A percentile compares a stretch with the other conserved stretches of the same genome.
Conservation (phyloP, 2,797 vertebrate genomes). For the Hydrocynus forskahlii region DNA sequence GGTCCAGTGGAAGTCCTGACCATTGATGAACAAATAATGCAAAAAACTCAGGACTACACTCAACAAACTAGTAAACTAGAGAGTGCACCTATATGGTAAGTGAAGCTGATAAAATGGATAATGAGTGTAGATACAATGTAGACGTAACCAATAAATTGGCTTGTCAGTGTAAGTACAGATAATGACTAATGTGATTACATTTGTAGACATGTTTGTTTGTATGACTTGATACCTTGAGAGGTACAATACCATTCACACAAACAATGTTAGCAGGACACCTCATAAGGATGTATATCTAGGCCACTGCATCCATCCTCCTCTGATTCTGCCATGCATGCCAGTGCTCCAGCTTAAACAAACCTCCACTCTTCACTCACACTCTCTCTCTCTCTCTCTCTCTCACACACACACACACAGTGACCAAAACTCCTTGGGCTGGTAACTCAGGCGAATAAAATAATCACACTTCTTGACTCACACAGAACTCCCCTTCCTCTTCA, state of each 20-base stretch:
- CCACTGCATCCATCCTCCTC: constrained; percentile 31
- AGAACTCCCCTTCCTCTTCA: constrained; percentile 17
- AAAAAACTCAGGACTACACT: too few species aligned
- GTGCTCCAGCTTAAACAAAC: constrained; percentile 50
- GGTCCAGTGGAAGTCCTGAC: too few species aligned
- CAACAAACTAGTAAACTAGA: too few species aligned
- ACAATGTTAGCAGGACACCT: constrained; percentile 25
- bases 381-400: too few species aligned
- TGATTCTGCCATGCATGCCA: constrained; percentile 44
- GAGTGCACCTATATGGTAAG: too few species aligned
- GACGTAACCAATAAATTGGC: too few species aligned
- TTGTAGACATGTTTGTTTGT: constrained; percentile 7
- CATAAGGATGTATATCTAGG: constrained; percentile 43
- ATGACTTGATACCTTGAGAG: background rate
- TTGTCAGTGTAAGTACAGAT: too few species aligned
- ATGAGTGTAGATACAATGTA: too few species aligned
- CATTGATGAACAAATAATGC: too few species aligned
- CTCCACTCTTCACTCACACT: constrained; percentile 26
- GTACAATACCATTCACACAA: constrained; percentile 16
- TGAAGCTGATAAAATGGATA: too few species aligned
- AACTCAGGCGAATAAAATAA: constrained; percentile 32
- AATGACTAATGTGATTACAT: background rate
- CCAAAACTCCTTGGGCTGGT: constrained; percentile 3
- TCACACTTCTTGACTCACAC: constrained; percentile 23
- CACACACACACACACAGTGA: constrained; percentile 7